A percentile compares a stretch with the other conserved stretches of the same genome.
These are phyloP conservation scores for Salvelinus namaycush DNA, from an alignment of 2,113 vertebrate genomes.

Conservation along the genomic window DNA sequence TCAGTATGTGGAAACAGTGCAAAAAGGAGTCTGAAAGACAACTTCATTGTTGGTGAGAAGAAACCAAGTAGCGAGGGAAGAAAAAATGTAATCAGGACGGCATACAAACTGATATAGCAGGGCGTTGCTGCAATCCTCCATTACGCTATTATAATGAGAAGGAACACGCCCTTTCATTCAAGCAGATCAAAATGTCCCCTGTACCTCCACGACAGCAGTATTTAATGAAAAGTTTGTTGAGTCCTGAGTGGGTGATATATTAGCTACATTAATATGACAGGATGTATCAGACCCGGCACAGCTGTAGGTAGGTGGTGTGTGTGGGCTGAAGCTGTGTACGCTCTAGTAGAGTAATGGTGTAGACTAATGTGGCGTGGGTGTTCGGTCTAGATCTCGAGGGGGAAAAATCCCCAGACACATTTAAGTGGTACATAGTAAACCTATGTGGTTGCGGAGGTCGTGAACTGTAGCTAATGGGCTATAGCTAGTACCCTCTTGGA, in stretches of 20 bases:
- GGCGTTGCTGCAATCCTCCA: not conserved
- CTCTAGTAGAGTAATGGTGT: not conserved
- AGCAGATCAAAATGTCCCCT: too few relatives aligned
- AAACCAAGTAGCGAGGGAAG: not conserved
- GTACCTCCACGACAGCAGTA: too few relatives aligned
- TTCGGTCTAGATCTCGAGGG: not conserved
- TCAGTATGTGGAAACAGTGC: too few relatives aligned
- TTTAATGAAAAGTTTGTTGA: too few relatives aligned
- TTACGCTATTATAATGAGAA: not conserved
- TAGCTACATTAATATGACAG: too few relatives aligned
- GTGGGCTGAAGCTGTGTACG: not conserved
- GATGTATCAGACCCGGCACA: too few relatives aligned
- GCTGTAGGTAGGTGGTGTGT: not conserved
- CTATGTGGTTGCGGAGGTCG: not conserved
- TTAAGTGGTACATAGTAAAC: slow-evolving; percentile 7
- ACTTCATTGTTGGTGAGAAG: not conserved
- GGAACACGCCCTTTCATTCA: not conserved
- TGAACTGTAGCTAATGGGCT: not conserved
- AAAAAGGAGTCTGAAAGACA: not conserved
- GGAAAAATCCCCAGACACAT: not conserved
- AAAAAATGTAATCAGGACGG: too few relatives aligned
- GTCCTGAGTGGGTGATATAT: too few relatives aligned
- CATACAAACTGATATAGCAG: not conserved
- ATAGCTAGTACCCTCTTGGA: not conserved
- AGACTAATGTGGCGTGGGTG: not conserved